Evolutionary conservation across 2,797 vertebrate species (phyloP).

Genomic region (Bovichtus variegatus): DNA sequence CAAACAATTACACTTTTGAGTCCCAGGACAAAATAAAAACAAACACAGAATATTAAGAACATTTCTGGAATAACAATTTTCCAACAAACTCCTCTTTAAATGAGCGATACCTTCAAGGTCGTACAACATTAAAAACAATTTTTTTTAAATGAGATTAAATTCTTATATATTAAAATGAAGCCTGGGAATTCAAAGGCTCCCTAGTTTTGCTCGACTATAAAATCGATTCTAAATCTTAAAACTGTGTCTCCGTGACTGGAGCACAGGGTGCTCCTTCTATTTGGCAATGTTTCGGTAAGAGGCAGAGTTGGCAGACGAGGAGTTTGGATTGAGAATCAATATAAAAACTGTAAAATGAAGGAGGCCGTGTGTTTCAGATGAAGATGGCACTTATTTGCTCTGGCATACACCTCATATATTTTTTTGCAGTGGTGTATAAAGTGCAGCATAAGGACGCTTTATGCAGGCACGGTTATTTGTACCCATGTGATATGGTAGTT

Average conservation of each 20-base stretch:
- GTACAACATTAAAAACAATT: slow-evolving; percentile 54
- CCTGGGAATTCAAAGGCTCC: slow-evolving; percentile 39
- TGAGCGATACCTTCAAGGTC: slow-evolving; percentile 36
- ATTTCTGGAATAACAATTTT: slow-evolving; percentile 56
- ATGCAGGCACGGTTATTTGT: slow-evolving; percentile 46
- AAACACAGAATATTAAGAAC: slow-evolving; percentile 46
- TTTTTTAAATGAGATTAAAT: slow-evolving; percentile 29
- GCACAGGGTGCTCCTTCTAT: slow-evolving; percentile 39
- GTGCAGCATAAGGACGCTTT: slow-evolving; percentile 46
- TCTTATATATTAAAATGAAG: slow-evolving; percentile 62
- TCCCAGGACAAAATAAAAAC: slow-evolving; percentile 46
- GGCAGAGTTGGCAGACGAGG: slow-evolving; percentile 51
- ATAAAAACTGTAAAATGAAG: slow-evolving; percentile 28
- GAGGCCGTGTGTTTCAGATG: slow-evolving; percentile 37
- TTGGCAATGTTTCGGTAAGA: slow-evolving; percentile 72
- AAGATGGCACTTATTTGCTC: slow-evolving; percentile 63
- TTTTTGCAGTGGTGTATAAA: slow-evolving; percentile 47
- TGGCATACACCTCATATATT: slow-evolving; percentile 4
- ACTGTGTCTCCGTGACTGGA: slow-evolving; percentile 37
- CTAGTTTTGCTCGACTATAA: slow-evolving; percentile 33
- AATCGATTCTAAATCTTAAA: slow-evolving; percentile 54
- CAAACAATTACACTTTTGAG: slow-evolving; percentile 18
- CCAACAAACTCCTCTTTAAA: slow-evolving; percentile 43
- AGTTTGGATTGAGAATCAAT: slow-evolving; percentile 27
- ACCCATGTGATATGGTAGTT: slow-evolving; percentile 26